phyloP scores from a whole-genome alignment of 2,888 invertebrate genomes.

The Octonoba sinensis region DNA sequence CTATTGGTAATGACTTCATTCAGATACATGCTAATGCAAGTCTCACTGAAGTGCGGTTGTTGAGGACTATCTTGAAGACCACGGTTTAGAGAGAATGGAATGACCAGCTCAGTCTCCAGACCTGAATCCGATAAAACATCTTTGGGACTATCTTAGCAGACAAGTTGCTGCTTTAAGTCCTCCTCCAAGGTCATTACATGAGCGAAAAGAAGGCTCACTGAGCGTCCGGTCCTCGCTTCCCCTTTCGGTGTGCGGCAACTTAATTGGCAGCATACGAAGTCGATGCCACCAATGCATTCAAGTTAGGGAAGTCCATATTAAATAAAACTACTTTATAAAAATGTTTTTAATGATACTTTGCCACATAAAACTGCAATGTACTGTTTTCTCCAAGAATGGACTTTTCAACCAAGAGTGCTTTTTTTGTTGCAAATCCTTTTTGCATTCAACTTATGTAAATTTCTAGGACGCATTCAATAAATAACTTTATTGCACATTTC shows the following conservation, averaged over 20 bases:
- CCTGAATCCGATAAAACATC: neutral
- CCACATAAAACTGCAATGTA: too few species aligned
- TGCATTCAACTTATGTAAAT: too few species aligned
- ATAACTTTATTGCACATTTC: too few species aligned
- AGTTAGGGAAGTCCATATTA: too few species aligned
- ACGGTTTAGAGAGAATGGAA: neutral
- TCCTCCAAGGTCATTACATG: neutral
- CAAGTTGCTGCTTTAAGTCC: neutral
- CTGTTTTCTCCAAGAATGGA: too few species aligned
- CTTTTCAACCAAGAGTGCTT: too few species aligned
- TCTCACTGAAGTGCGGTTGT: neutral
- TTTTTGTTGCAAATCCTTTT: too few species aligned
- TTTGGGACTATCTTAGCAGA: neutral
- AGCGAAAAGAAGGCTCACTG: neutral
- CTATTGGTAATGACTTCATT: too few species aligned
- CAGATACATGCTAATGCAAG: too few species aligned
- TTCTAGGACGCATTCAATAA: too few species aligned
- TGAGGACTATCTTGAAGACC: neutral
- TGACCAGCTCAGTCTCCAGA: neutral
- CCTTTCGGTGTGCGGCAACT: neutral
- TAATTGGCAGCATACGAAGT: neutral
- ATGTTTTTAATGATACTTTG: too few species aligned
- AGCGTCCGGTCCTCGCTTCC: neutral
- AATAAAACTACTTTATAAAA: too few species aligned
- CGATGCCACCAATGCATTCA: neutral